These are phyloP conservation scores for Onthophagus taurus DNA, from an alignment of 1,140 invertebrate genomes.

Conservation along the genomic window DNA sequence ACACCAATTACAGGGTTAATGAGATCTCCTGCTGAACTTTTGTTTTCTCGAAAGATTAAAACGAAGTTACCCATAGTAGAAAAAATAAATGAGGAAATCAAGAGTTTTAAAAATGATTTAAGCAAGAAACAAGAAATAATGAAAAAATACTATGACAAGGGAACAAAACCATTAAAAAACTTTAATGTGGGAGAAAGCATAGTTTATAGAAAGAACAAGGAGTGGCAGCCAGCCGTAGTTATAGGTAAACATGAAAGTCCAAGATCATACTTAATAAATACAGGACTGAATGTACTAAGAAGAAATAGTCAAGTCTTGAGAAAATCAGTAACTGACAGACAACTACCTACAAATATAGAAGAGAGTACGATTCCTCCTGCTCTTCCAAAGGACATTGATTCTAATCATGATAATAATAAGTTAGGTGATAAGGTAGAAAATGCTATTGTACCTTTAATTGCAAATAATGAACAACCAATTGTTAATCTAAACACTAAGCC, in stretches of 20 bases:
- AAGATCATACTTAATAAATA: slow-evolving; percentile 1
- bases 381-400: too few species aligned
- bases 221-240: not conserved
- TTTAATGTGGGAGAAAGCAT: not conserved
- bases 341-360: too few species aligned
- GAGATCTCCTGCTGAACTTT: not conserved
- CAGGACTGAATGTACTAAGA: too few species aligned
- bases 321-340: too few species aligned
- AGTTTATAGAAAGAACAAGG: not conserved
- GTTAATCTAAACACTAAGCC: too few species aligned
- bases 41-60: not conserved
- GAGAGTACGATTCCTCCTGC: too few species aligned
- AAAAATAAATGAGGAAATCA: not conserved
- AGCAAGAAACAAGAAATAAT: not conserved
- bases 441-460: too few species aligned
- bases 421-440: too few species aligned
- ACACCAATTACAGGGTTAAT: slow-evolving; percentile 1
- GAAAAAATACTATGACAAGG: not conserved
- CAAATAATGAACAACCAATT: too few species aligned
- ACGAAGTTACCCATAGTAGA: slow-evolving; percentile 2
- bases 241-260: not conserved
- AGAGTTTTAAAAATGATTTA: not conserved
- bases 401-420: too few species aligned
- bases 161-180: not conserved
- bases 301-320: too few species aligned